These are phyloP conservation scores for Bradynema listronoti DNA, from an alignment of 1,140 invertebrate genomes.

Conservation along the genomic window DNA sequence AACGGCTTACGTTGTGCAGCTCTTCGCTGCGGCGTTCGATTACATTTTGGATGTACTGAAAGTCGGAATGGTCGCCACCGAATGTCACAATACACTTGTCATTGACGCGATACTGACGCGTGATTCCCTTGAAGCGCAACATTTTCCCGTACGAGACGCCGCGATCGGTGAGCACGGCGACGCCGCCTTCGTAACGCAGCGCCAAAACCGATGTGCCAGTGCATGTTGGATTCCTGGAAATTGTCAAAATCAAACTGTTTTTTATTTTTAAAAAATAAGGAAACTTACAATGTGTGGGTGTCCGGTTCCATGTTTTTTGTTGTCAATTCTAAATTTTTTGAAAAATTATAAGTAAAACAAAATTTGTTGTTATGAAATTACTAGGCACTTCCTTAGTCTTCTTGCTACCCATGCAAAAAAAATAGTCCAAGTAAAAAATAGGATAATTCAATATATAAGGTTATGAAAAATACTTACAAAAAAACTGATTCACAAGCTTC, in stretches of 20 bases:
- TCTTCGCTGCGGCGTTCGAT: slow-evolving; percentile 47
- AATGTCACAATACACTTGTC: slow-evolving; percentile 47
- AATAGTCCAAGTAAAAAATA: no score
- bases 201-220: slow-evolving; percentile 57
- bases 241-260: slow-evolving; percentile 1
- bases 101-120: slow-evolving; percentile 42
- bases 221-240: slow-evolving; percentile 50
- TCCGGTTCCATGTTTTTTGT: no score
- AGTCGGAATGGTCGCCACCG: slow-evolving; percentile 54
- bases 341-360: no score
- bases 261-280: no score
- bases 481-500: no score
- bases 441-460: no score
- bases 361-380: no score
- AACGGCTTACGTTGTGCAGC: slow-evolving; percentile 3
- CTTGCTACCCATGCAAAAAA: no score
- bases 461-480: no score
- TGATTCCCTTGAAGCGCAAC: slow-evolving; percentile 43
- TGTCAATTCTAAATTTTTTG: no score
- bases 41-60: slow-evolving; percentile 56
- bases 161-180: slow-evolving; percentile 48
- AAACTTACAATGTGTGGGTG: no score
- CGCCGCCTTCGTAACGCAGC: slow-evolving; percentile 49
- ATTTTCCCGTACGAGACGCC: slow-evolving; percentile 48
- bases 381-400: no score